Percentiles rank a stretch among this genome's conserved stretches.
These are phyloP conservation scores for Chrysochloris asiatica DNA, from an alignment of 2,113 vertebrate species.

Conservation along the genomic window DNA sequence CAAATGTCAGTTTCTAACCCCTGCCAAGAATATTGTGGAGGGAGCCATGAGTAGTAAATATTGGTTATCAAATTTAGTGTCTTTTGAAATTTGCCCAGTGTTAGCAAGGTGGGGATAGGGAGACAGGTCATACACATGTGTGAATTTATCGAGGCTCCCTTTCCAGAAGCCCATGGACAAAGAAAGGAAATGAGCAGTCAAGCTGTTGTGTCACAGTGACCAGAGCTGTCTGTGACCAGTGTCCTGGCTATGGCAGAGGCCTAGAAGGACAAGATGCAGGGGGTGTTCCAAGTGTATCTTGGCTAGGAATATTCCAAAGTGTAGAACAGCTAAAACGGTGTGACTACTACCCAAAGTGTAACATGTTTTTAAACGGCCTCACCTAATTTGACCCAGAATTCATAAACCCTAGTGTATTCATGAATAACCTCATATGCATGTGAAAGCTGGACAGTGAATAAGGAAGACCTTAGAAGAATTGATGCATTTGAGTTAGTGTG, in stretches of 20 bases:
- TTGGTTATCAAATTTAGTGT: conserved; percentile 78
- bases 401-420: no score
- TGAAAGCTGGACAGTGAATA: no score
- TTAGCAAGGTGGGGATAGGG: conserved; percentile 10
- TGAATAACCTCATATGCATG: no score
- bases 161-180: conserved; percentile 29
- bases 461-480: no score
- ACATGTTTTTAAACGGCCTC: not conserved
- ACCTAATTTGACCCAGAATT: no score
- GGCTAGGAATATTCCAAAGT: not conserved
- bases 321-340: not conserved
- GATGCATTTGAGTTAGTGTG: no score
- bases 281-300: not conserved
- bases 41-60: conserved; percentile 78
- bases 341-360: not conserved
- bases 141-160: not conserved
- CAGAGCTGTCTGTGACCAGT: not conserved
- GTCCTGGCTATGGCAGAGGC: accelerated
- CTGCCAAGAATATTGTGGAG: conserved; percentile 78
- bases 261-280: no score
- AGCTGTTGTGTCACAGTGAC: not conserved
- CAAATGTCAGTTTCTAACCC: conserved; percentile 82
- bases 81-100: conserved; percentile 72
- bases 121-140: not conserved
- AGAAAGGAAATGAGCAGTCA: conserved; percentile 38